These are phyloP conservation scores for Serilophus lunatus DNA, from an alignment of 2,113 vertebrate genomes.

Conservation along the genomic window DNA sequence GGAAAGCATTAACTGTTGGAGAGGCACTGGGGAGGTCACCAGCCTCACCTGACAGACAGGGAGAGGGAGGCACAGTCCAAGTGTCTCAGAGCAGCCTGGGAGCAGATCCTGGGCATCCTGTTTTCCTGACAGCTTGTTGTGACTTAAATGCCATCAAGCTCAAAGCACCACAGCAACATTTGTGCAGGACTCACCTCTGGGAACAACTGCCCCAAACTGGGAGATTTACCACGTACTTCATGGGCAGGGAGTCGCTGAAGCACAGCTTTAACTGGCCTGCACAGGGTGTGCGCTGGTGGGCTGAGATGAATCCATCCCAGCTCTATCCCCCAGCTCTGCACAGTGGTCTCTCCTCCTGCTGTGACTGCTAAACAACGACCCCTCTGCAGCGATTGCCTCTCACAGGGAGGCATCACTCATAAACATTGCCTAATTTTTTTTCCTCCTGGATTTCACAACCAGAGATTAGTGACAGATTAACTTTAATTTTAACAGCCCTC, in stretches of 20 bases:
- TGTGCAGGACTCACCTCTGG: background rate
- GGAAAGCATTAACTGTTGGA: background rate
- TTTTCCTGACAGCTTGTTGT: background rate
- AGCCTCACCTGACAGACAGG: background rate
- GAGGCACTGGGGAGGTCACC: background rate
- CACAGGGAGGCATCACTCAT: background rate
- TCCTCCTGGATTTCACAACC: background rate
- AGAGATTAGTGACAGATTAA: conserved; percentile 58
- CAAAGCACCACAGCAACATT: rapidly evolving
- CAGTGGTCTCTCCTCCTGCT: background rate
- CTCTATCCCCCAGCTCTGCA: background rate
- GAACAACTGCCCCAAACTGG: background rate
- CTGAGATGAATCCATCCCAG: background rate
- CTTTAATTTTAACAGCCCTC: conserved; percentile 59
- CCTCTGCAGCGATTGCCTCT: background rate
- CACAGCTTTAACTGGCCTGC: background rate
- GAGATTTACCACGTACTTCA: background rate
- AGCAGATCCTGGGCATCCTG: background rate
- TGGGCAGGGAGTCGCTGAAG: background rate
- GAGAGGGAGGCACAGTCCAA: background rate
- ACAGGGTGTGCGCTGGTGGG: background rate
- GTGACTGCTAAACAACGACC: background rate
- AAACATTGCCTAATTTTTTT: background rate
- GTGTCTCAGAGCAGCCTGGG: background rate
- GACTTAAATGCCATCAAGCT: background rate